Conservation (phyloP, 2,113 vertebrate genomes). For the Malurus elegans region DNA sequence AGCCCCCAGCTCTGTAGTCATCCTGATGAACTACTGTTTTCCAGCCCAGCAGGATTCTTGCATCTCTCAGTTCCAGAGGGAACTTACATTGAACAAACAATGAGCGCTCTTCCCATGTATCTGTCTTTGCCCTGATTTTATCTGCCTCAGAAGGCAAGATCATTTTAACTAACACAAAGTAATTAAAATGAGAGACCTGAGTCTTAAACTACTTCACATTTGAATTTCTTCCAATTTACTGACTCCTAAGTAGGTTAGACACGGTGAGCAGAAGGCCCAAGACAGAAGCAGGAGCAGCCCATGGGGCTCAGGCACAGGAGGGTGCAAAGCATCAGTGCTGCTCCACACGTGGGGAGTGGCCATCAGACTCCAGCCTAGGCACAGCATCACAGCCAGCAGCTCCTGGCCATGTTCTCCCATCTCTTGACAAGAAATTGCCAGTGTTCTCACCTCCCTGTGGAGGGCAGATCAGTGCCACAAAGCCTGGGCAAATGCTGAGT, state of each 20-base stretch:
- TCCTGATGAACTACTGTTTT: neutral
- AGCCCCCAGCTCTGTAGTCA: neutral
- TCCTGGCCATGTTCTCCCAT: neutral
- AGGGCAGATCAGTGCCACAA: neutral
- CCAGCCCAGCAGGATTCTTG: neutral
- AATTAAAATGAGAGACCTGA: neutral
- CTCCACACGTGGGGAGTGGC: accelerated
- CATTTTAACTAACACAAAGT: neutral
- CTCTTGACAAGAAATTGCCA: neutral
- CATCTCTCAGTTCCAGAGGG: neutral
- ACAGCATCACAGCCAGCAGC: neutral
- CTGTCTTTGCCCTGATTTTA: neutral
- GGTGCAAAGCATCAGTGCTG: accelerated
- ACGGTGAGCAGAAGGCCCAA: neutral
- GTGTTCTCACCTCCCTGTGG: neutral
- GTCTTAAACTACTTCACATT: neutral
- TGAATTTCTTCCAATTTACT: neutral
- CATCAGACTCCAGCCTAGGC: neutral
- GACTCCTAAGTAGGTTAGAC: neutral
- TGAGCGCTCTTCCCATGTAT: neutral
- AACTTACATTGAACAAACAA: neutral
- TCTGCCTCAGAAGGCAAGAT: neutral
- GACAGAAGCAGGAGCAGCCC: neutral
- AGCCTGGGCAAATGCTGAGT: neutral
- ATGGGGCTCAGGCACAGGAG: neutral